Base-by-base conservation (phyloP, 2,888 invertebrate species). In the Callyntrura sp. region DNA sequence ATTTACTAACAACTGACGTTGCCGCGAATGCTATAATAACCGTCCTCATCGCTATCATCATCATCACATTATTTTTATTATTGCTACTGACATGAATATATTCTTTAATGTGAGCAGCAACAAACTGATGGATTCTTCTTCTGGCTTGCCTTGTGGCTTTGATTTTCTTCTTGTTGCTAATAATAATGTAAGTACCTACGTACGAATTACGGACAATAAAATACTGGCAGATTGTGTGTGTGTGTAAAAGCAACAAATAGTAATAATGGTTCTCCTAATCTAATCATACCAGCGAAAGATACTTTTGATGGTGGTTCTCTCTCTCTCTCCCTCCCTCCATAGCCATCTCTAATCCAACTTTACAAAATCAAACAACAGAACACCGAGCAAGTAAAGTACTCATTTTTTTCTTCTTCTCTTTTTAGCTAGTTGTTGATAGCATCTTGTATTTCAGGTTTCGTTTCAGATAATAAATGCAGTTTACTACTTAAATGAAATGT, bases 391-490 rank as follows among this genome's bases (percentile, higher is more conserved):
- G 57, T 78, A 78, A 79, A 79, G 79, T 57, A 79, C 79, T 79
- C 23, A n/a, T n/a, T 11, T 51, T 79, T 57, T 79, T 28, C n/a
- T 78, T 78, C 76, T 55, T 35, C 35, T 28, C 28, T 55, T 79
- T 79, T 79, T 79, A 35, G 35, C 35, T 57, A 79, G 57, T 28
- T 79, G 57, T 28, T 79, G 79, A 79, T 79, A 79, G 48, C 55
- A 79, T 79, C 79, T 79, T 17, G 79, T 57, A 79, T 79, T 79
- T 79, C 79, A 79, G 79, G 79, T 79, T 79, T 79, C 57, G 57
- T 57, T 79, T 55, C 57, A 79, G 57, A 25, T 55, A 57, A 35
- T 57, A 55, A 78, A 79, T 57, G 57, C 79, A 79, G 55, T 57
- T 35, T 28, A 14, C 35, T 57, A 79, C 79, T 48, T 76, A 70